Base-by-base conservation (phyloP, 2,797 vertebrate genomes). In the Lacerta bilineata region DNA sequence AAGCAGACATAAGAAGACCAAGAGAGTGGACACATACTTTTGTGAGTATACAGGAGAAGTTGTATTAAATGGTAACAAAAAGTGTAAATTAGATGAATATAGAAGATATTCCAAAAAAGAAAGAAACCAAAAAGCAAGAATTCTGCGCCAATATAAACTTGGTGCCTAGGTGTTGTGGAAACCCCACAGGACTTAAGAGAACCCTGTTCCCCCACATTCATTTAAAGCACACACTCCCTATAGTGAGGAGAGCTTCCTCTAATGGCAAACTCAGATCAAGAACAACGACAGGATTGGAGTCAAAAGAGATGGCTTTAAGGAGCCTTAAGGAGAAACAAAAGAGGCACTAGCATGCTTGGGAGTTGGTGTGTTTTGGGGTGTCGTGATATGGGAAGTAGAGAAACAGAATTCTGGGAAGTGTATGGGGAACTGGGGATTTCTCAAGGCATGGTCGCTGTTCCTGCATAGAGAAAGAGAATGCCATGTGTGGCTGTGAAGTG, bases 21-120 rank as follows among this genome's bases (percentile, higher is more conserved):
- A 87, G 61, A 87, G 91, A 95, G 92, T 75, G 88, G 27, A 88
- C 85, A 64, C 59, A 71, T n/a, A 50, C 9, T 71, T 59, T 94
- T 68, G 74, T 94, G 81, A 89, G 86, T 15, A 82, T 4, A 78
- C 76, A 10, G 84, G 92, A 71, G 76, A 88, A 87, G 91, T 88
- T 46, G 11, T 85, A 76, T 64, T 66, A 43, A 68, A 41, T 68
- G 68, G 39, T 8, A 41, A 29, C 66, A 46, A 39, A 71, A 7
- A 36, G 27, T 68, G 2, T 46, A 27, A 2, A 66, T 78, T 86
- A 86, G 33, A 59, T 87, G 76, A 90, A 64, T 91, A 55, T 39
- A 61, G 25, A 25, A 1, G 83, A 66, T 86, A 89, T 46, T 84
- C n/a, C n/a, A n/a, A n/a, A n/a, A 86, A 94, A 93, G 93, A 91